These are phyloP conservation scores for Amblyornis subalaris DNA, from an alignment of 2,113 vertebrate species.

Conservation along the genomic window DNA sequence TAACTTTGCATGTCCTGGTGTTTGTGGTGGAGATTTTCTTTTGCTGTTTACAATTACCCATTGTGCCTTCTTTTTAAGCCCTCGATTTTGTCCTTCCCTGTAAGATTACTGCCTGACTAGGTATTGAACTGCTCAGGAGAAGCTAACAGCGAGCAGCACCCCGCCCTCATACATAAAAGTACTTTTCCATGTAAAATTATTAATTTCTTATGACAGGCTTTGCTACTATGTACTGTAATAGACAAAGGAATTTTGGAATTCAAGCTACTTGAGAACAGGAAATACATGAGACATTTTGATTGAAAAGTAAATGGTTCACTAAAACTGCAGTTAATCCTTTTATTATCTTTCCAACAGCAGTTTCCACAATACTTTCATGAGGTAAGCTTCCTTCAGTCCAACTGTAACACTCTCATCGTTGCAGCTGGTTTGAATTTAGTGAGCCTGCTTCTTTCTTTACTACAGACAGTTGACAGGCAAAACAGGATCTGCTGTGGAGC, in stretches of 20 bases:
- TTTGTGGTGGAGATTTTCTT: slow-evolving; percentile 47
- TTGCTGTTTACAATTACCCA: slow-evolving; percentile 23
- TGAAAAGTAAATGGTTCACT: slow-evolving; percentile 85
- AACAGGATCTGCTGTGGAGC: slow-evolving; percentile 18
- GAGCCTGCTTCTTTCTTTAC: slow-evolving; percentile 40
- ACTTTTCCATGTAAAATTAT: slow-evolving; percentile 73
- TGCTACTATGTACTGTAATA: slow-evolving; percentile 80
- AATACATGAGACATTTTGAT: slow-evolving; percentile 95
- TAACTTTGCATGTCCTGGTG: background rate
- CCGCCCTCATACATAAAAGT: slow-evolving; percentile 16
- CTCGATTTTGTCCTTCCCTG: background rate
- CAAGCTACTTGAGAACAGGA: slow-evolving; percentile 84
- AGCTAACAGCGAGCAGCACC: background rate
- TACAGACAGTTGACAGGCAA: slow-evolving; percentile 34
- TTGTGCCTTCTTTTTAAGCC: slow-evolving; percentile 42
- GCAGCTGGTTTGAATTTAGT: slow-evolving; percentile 86
- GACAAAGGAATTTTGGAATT: slow-evolving; percentile 89
- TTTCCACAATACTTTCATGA: slow-evolving; percentile 85
- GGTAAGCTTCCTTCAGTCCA: slow-evolving; percentile 79
- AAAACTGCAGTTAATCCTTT: slow-evolving; percentile 90
- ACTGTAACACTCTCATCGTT: slow-evolving; percentile 75
- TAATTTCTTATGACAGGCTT: slow-evolving; percentile 80
- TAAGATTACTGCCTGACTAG: slow-evolving; percentile 21
- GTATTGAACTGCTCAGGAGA: slow-evolving; percentile 18
- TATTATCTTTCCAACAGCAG: slow-evolving; percentile 91